These are phyloP conservation scores for Nyctalus aviator DNA, from an alignment of 2,797 vertebrate genomes.

Conservation along the genomic window DNA sequence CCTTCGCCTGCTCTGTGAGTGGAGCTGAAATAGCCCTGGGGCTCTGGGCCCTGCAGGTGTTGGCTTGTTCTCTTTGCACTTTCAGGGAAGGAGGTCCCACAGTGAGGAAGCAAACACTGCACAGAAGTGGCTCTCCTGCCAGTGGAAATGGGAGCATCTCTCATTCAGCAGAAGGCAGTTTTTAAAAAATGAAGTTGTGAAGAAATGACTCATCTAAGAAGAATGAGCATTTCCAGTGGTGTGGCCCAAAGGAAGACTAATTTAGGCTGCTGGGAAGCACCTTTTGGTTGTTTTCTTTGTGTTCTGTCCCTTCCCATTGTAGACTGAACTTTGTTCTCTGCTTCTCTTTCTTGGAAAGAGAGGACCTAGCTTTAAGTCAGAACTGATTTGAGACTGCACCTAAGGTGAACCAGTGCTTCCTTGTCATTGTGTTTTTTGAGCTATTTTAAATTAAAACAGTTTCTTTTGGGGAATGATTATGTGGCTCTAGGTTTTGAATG, in stretches of 20 bases:
- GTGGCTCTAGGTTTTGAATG: constrained; percentile 88
- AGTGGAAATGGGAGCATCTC: constrained; percentile 81
- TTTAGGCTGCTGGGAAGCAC: constrained; percentile 81
- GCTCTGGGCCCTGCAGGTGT: constrained; percentile 77
- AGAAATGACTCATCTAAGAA: constrained; percentile 77
- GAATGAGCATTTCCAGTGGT: constrained; percentile 82
- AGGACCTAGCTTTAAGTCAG: constrained; percentile 85
- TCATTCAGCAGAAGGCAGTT: constrained; percentile 83
- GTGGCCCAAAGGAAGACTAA: constrained; percentile 79
- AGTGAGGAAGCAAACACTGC: constrained; percentile 84
- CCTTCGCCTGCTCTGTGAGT: constrained; percentile 80
- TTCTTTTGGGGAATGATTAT: constrained; percentile 87
- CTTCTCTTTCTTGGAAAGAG: constrained; percentile 81
- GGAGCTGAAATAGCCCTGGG: constrained; percentile 63
- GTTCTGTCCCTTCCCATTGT: constrained; percentile 79
- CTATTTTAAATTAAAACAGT: constrained; percentile 85
- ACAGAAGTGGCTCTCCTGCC: constrained; percentile 82
- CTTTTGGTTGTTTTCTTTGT: constrained; percentile 66
- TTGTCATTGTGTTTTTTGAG: constrained; percentile 79
- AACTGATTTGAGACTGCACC: constrained; percentile 85
- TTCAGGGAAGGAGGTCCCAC: constrained; percentile 83
- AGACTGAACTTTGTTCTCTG: constrained; percentile 78
- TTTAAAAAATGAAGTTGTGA: constrained; percentile 69
- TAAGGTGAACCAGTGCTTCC: constrained; percentile 81
- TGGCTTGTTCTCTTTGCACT: constrained; percentile 85